These are phyloP conservation scores for Luscinia megarhynchos DNA, from an alignment of 2,797 vertebrate genomes.

Conservation along the genomic window DNA sequence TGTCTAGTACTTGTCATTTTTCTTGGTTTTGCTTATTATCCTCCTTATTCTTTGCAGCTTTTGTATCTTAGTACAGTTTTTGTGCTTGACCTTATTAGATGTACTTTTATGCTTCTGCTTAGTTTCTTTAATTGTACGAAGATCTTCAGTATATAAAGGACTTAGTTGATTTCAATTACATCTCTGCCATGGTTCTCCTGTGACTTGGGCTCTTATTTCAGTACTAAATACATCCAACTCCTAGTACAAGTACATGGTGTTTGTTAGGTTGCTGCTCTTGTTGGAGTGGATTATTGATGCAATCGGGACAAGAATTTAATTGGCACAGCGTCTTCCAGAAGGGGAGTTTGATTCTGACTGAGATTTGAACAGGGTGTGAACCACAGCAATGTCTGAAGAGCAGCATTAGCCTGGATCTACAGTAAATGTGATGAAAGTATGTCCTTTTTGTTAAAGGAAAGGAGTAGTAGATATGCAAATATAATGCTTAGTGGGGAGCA, in stretches of 20 bases:
- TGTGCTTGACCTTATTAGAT: conserved; percentile 2
- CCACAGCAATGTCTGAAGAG: neutral
- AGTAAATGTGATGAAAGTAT: neutral
- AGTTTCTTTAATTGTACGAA: neutral
- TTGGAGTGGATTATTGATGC: neutral
- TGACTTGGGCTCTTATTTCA: neutral
- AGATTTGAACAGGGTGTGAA: neutral
- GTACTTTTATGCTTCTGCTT: neutral
- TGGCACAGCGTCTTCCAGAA: neutral
- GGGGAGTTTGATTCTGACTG: neutral
- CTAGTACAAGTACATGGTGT: neutral
- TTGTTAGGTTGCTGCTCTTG: neutral
- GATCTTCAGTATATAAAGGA: neutral
- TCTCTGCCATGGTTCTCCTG: neutral
- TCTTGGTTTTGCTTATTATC: neutral
- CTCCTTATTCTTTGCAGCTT: conserved; percentile 1
- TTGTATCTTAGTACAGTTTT: neutral
- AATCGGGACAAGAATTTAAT: neutral
- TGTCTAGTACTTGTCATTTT: conserved; percentile 8
- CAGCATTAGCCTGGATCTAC: neutral
- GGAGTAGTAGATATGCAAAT: neutral
- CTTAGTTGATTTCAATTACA: neutral
- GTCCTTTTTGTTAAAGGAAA: neutral
- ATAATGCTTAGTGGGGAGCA: neutral
- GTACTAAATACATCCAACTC: neutral